Conservation (phyloP, 2,888 invertebrate genomes). For the Heliconius cydno region DNA sequence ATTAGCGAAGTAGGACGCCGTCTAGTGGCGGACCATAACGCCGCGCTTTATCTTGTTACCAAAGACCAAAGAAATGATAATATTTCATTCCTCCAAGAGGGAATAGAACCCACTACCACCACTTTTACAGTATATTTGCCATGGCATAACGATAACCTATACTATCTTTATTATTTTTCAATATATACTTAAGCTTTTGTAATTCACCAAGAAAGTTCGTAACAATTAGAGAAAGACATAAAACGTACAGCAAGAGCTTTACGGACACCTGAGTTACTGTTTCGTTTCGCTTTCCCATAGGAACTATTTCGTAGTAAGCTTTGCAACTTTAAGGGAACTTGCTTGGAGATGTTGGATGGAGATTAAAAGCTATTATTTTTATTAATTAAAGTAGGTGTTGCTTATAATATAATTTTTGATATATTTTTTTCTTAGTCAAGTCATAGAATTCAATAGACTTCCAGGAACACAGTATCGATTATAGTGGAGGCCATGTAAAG, state of each 20-base stretch:
- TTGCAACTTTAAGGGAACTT: slow-evolving; percentile 25
- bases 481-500: too few relatives aligned
- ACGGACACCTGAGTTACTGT: slow-evolving; percentile 69
- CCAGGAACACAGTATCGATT: too few relatives aligned
- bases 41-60: not conserved
- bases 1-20: too few relatives aligned
- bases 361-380: not conserved
- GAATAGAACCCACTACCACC: not conserved
- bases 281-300: slow-evolving; percentile 54
- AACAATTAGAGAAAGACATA: slow-evolving; percentile 55
- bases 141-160: not conserved
- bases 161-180: not conserved
- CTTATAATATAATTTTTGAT: too few relatives aligned
- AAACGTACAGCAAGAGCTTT: slow-evolving; percentile 62
- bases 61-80: not conserved
- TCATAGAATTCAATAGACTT: too few relatives aligned
- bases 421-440: too few relatives aligned
- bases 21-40: not conserved
- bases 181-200: slow-evolving; percentile 17
- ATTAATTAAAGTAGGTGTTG: not conserved
- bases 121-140: not conserved
- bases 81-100: not conserved
- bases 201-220: not conserved
- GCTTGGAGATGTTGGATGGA: not conserved
- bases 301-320: slow-evolving; percentile 28